Percentiles rank a stretch among this genome's conserved stretches.
Conservation (phyloP, 2,888 invertebrate genomes). For the Eilema caniola region DNA sequence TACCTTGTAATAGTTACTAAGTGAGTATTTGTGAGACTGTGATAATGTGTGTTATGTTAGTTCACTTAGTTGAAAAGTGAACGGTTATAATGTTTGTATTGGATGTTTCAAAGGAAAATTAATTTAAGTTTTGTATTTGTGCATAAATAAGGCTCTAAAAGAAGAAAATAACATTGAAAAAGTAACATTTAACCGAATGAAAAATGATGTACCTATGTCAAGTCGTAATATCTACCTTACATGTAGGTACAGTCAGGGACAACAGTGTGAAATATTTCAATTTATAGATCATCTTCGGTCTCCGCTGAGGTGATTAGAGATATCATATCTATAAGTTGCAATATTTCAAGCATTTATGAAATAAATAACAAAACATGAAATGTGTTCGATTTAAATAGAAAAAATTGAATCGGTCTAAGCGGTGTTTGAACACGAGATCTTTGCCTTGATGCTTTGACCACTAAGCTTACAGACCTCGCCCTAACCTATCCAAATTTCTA, state of each 20-base stretch:
- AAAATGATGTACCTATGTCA: too few relatives aligned
- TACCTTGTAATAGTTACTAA: conserved; percentile 85
- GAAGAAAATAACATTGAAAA: not conserved
- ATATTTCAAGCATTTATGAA: too few relatives aligned
- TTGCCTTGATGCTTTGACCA: too few relatives aligned
- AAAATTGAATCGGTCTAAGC: too few relatives aligned
- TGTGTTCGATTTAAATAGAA: too few relatives aligned
- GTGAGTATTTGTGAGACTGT: conserved; percentile 13
- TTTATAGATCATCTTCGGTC: too few relatives aligned
- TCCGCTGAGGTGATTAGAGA: not conserved
- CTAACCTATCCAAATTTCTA: too few relatives aligned
- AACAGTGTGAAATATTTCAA: not conserved
- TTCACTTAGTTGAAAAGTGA: not conserved
- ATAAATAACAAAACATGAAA: too few relatives aligned
- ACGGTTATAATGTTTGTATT: not conserved
- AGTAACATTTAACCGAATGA: not conserved
- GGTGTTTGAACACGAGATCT: too few relatives aligned
- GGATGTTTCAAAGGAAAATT: not conserved
- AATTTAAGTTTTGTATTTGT: not conserved
- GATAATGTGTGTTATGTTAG: conserved; percentile 13
- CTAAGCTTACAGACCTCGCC: too few relatives aligned
- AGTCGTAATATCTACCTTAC: too few relatives aligned
- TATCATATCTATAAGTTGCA: not conserved
- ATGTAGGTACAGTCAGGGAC: not conserved
- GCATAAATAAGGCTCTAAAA: not conserved